Evolutionary conservation across 2,113 vertebrate genomes (phyloP), one percentile per base, ranked within the genome.

Genomic region (Amblyopsis rosae): DNA sequence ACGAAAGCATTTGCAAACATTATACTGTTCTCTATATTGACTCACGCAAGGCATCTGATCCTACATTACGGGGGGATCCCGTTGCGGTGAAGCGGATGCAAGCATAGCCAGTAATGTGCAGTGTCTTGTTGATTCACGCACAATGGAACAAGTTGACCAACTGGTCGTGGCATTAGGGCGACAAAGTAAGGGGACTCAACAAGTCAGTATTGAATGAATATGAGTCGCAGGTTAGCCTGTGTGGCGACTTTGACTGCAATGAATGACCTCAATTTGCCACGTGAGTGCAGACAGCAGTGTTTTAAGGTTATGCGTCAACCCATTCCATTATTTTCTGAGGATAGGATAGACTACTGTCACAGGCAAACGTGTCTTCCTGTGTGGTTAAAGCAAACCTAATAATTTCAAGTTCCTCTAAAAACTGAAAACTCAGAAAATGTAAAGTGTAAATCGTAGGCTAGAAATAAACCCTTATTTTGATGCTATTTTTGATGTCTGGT

Each of bases 321-420:
- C 45, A 71, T 73, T 79, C 78, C 17, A 79, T 80, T 78, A 75
- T 72, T 68, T 82, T 82, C 79, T 84, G 55, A 74, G 56, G 59
- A 64, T 65, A 41, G 35, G 72, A 26, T 26, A 26, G 26, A 26
- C 26, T 26, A 26, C 60, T 70, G 72, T 48, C 70, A 72, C 13
- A 81, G 78, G 84, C 77, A 81, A 82, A 84, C 69, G 62, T 80
- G 65, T 85, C 73, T 74, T 84, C 80, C 82, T 76, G 71, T 76
- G 83, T 81, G 77, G 33, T 69, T 81, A 26, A 69, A 71, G 59
- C 53, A 50, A 82, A 81, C 83, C 79, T 87, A 77, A 67, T 86
- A 80, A 89, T 87, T 80, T 69, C 82, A 84, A 81, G 62, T 80
- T 65, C 59, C 49, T 70, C 57, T 4, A 47, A 48, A 45, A 77